Evolutionary conservation across 2,888 invertebrate species (phyloP), one percentile per base, ranked within the genome.

Genomic region (Nephrocerus scutellatus): DNA sequence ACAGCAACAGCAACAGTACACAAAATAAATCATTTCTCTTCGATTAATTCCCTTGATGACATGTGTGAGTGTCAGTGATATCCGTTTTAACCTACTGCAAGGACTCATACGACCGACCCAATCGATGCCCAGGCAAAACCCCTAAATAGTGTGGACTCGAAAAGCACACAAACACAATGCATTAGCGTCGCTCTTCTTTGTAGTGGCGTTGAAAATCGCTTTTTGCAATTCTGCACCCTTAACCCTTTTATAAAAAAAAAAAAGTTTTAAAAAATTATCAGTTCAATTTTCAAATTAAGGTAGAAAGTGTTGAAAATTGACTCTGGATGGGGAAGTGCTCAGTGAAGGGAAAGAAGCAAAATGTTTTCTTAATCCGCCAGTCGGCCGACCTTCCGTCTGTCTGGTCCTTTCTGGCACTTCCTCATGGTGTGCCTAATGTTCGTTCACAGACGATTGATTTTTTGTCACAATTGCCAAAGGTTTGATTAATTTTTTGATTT

Each of bases 41-140:
- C 66, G 66, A 66, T 66, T 66, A 65, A 66, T 66, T 66, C 63
- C 57, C 62, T 65, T 65, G 64, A 62, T 62, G 66, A 66, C 66
- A 56, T 58, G 65, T 66, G 65, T 35, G 46, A 47, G n/a, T n/a
- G n/a, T n/a, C n/a, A n/a, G n/a, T n/a, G n/a, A n/a, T n/a, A n/a
- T n/a, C n/a, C n/a, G n/a, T n/a, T n/a, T n/a, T n/a, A n/a, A n/a
- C n/a, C n/a, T n/a, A n/a, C n/a, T n/a, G n/a, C n/a, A n/a, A n/a
- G n/a, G n/a, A n/a, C n/a, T n/a, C n/a, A n/a, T n/a, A n/a, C n/a
- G n/a, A n/a, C n/a, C n/a, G n/a, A n/a, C n/a, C n/a, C n/a, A n/a
- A n/a, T n/a, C 41, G 43, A 47, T 46, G 25, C 29, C 39, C 23
- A 30, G 39, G 22, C 28, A 40, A 50, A 43, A 43, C 46, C 43